Base-by-base conservation (phyloP, 1,140 invertebrate species). In the Scaptomyza graminum region DNA sequence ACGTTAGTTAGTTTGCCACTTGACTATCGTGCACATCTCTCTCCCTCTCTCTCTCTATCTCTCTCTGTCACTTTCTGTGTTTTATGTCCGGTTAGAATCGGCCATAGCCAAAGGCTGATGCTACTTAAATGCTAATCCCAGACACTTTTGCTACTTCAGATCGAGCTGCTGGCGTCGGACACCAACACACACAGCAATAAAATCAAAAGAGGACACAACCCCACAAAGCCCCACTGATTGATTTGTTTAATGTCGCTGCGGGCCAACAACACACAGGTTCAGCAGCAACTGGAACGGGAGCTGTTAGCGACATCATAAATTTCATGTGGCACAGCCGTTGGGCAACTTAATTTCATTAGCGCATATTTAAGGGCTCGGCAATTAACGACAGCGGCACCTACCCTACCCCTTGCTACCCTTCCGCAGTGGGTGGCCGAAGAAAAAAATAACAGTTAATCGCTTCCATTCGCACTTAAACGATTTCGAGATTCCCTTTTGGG, bases 331-430 rank as follows among this genome's bases (percentile, higher is more conserved):
- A 46, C 28, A 46, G 81, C 57, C 72, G 44, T 52, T 57, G 63
- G 68, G 67, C 73, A 88, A 63, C 73, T 76, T 88, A 89, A 88
- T 88, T 88, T 88, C 84, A 88, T 88, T 88, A 88, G 66, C 79
- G 76, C 72, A 37, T 88, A 74, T 83, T 88, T 76, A 88, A 88
- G 83, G 28, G 47, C 12, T 28, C 51, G 76, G 64, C 65, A 77
- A 74, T 80, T 79, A 84, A 63, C 61, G 64, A 18, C 44, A 39
- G 63, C 43, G 43, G 31, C 6, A 46, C 41, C 5, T 46, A 47
- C 54, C 39, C 28, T 43, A 34, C 16, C 34, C 31, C 43, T 34
- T 15, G 31, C 41, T 47, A 56, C 50, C 52, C 71, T 71, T 68
- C 72, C 81, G 68, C 81, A 76, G 74, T 77, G 41, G 71, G 56